phyloP scores from a whole-genome alignment of 2,797 vertebrate species.

The Scomberomorus guttatus region DNA sequence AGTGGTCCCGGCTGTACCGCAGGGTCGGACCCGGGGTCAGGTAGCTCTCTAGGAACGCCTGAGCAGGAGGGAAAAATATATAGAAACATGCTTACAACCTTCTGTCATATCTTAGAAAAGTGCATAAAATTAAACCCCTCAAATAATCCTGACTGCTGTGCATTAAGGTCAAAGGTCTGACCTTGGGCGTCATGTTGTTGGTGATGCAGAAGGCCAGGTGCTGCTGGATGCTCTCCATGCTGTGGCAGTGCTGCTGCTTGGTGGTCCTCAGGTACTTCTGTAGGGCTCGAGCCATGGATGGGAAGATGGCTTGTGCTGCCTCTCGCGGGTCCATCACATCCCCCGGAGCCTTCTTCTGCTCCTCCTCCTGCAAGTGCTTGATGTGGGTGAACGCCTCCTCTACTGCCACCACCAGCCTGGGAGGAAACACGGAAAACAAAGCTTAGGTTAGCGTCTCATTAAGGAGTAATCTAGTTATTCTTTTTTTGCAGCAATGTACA shows the following conservation, averaged over 20 bases:
- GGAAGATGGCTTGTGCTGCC: constrained; percentile 97
- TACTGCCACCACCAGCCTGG: constrained; percentile 95
- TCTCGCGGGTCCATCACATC: constrained; percentile 97
- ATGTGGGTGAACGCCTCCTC: constrained; percentile 98
- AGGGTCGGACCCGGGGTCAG: constrained; percentile 92
- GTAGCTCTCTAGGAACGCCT: constrained; percentile 97
- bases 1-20: constrained; percentile 95
- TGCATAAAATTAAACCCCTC: not conserved
- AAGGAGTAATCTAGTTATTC: not conserved
- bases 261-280: constrained; percentile 98
- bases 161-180: constrained; percentile 43
- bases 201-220: constrained; percentile 98
- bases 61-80: not conserved
- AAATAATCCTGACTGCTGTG: not conserved
- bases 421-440: constrained; percentile 1
- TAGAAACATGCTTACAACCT: not conserved
- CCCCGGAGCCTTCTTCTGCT: constrained; percentile 89
- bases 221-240: constrained; percentile 99
- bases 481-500: too few species aligned
- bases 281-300: constrained; percentile 97
- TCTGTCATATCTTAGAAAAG: not conserved
- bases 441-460: not conserved
- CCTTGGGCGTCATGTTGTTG: constrained; percentile 98
- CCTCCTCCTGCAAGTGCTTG: constrained; percentile 94
- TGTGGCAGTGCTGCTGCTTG: constrained; percentile 97